Percentiles rank a stretch among this genome's conserved stretches.
Conservation (phyloP, 2,113 vertebrate genomes). For the Ornithorhynchus anatinus region DNA sequence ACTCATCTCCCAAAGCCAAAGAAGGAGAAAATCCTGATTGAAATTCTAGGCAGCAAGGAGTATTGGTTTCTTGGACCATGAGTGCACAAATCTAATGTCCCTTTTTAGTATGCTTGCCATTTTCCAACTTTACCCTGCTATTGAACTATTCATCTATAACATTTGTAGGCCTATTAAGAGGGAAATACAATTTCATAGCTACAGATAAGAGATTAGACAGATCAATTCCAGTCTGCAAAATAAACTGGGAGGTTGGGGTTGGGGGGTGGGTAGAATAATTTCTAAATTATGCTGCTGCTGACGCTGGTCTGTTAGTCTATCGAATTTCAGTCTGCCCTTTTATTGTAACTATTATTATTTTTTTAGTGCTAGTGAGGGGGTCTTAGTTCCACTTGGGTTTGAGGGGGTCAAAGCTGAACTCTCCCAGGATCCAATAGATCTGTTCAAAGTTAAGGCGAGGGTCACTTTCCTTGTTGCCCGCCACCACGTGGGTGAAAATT, state of each 20-base stretch:
- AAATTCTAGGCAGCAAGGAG: accelerated
- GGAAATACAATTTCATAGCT: constrained; percentile 73
- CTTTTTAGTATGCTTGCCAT: constrained; percentile 30
- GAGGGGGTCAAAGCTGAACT: not conserved
- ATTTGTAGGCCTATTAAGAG: constrained; percentile 64
- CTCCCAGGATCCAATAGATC: not conserved
- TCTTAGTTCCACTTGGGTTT: not conserved
- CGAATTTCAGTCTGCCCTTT: not conserved
- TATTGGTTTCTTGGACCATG: not conserved
- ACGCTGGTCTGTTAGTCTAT: constrained; percentile 24
- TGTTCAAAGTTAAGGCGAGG: accelerated
- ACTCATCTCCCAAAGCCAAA: not conserved
- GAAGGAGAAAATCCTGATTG: accelerated
- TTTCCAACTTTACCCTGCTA: not conserved
- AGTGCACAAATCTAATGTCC: not conserved
- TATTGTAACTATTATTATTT: not conserved
- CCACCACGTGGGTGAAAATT: not conserved
- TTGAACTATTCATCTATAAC: constrained; percentile 57
- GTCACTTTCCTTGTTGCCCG: accelerated
- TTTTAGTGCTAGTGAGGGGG: not conserved
- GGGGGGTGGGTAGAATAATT: not conserved
- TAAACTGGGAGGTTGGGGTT: not conserved
- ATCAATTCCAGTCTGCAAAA: constrained; percentile 53
- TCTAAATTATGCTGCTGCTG: constrained; percentile 17
- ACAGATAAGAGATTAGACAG: constrained; percentile 67